Conservation (phyloP, 2,113 vertebrate genomes). For the Dasyornis broadbenti region DNA sequence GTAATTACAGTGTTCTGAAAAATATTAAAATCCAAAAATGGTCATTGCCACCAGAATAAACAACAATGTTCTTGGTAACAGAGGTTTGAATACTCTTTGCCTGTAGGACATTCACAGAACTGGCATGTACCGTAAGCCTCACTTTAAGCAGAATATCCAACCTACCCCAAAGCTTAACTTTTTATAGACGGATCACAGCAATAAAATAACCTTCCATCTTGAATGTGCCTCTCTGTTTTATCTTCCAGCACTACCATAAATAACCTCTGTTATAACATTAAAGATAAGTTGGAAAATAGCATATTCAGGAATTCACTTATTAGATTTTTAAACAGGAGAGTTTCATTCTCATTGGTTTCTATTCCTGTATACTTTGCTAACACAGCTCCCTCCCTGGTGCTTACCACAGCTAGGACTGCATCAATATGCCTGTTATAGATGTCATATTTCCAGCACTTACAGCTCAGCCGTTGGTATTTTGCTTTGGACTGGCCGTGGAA, state of each 20-base stretch:
- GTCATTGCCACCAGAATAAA: not conserved
- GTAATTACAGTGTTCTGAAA: not conserved
- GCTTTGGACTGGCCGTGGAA: slow-evolving; percentile 8
- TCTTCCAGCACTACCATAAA: not conserved
- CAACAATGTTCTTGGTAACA: not conserved
- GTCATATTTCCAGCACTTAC: slow-evolving; percentile 48
- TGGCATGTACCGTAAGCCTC: not conserved
- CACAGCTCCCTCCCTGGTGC: not conserved
- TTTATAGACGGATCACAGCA: not conserved
- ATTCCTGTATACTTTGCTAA: not conserved
- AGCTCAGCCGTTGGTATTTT: slow-evolving; percentile 42
- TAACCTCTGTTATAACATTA: not conserved
- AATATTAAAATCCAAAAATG: not conserved
- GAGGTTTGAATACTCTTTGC: not conserved
- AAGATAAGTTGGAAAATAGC: slow-evolving; percentile 19
- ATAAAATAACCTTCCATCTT: not conserved
- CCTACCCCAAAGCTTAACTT: not conserved
- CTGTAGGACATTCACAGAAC: not conserved
- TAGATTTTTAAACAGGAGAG: not conserved
- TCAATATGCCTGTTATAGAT: slow-evolving; percentile 33
- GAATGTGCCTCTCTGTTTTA: not conserved
- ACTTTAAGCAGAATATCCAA: not conserved
- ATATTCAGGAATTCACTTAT: slow-evolving; percentile 2
- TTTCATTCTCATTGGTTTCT: slow-evolving; percentile 15
- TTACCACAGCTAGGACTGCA: not conserved